phyloP scores from a whole-genome alignment of 2,888 invertebrate species.

The Drosophila quasianomalipes region DNA sequence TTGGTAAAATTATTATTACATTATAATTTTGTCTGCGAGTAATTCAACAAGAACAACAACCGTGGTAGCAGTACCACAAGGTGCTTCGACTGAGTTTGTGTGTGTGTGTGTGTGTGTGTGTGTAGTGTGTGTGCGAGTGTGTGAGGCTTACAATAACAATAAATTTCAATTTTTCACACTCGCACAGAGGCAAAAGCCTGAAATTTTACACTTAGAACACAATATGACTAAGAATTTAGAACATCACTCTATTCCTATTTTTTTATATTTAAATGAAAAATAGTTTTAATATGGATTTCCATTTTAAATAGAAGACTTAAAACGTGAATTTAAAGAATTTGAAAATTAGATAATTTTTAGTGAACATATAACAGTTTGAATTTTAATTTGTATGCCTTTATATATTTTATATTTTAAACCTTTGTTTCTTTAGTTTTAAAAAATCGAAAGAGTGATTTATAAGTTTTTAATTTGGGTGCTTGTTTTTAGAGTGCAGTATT shows the following conservation, averaged over 20 bases:
- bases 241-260: neutral
- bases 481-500: no score
- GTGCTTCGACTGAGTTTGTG: slow-evolving; percentile 12
- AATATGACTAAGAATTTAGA: neutral
- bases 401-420: neutral
- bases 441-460: neutral
- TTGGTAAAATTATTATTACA: slow-evolving; percentile 82
- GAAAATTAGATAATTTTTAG: neutral
- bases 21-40: slow-evolving; percentile 80
- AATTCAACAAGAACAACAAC: slow-evolving; percentile 54
- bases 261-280: neutral
- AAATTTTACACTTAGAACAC: slow-evolving; percentile 16
- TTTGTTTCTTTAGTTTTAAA: neutral
- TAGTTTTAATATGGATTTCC: neutral
- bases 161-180: slow-evolving; percentile 78
- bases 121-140: slow-evolving; percentile 24
- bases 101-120: slow-evolving; percentile 20
- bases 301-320: neutral
- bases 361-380: no score
- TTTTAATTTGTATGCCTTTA: neutral
- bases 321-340: neutral
- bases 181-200: slow-evolving; percentile 24
- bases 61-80: slow-evolving; percentile 21
- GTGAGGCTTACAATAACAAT: slow-evolving; percentile 73
- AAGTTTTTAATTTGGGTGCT: neutral